Conservation (phyloP, 2,797 vertebrate species). For the Dendrocincla fuliginosa region DNA sequence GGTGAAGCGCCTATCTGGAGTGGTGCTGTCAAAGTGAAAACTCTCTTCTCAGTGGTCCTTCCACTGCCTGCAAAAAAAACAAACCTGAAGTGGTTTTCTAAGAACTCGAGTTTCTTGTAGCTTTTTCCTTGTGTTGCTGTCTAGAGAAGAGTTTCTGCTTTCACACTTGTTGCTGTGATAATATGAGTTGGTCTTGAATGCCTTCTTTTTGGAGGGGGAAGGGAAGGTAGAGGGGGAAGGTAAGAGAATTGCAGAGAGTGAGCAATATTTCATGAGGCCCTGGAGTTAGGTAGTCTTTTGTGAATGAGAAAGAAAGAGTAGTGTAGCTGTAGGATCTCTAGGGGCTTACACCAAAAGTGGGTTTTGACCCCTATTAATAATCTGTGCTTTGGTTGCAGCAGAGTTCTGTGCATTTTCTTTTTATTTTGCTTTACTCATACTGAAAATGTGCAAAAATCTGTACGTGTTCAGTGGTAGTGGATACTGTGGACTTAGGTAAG, state of each 20-base stretch:
- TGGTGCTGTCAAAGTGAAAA: constrained; percentile 66
- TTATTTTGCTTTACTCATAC: neutral
- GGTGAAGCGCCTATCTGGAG: constrained; percentile 55
- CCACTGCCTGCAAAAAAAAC: neutral
- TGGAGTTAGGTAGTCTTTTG: neutral
- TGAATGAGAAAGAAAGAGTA: neutral
- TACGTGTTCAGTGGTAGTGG: neutral
- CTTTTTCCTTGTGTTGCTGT: neutral
- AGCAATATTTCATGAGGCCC: neutral
- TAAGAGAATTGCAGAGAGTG: neutral
- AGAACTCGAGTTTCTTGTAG: neutral
- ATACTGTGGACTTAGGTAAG: neutral
- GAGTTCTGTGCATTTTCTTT: neutral
- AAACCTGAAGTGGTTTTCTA: neutral
- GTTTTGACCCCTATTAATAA: neutral
- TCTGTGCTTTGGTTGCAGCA: neutral
- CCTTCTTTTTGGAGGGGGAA: neutral
- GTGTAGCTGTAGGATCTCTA: neutral
- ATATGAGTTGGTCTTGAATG: neutral
- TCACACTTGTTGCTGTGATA: neutral
- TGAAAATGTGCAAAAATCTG: neutral
- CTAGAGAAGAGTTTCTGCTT: neutral
- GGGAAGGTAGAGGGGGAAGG: neutral
- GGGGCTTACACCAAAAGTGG: neutral
- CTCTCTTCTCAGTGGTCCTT: constrained; percentile 55